phyloP scores from a whole-genome alignment of 2,113 vertebrate species.

The Tachuris rubrigastra region DNA sequence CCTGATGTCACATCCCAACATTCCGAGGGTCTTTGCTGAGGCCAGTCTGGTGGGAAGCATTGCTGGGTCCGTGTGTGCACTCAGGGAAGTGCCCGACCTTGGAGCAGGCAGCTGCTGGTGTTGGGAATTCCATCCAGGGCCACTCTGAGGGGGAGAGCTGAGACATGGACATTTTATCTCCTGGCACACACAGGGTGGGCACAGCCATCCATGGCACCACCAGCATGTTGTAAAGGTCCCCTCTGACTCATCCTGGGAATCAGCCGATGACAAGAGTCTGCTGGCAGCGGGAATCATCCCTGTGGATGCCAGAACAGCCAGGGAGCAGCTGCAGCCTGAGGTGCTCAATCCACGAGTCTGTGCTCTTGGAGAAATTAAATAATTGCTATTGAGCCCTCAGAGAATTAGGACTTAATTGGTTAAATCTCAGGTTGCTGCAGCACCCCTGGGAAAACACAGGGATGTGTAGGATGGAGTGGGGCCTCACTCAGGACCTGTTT shows the following conservation, averaged over 20 bases:
- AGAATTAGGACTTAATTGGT: background rate
- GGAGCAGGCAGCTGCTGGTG: accelerated
- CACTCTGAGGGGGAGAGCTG: background rate
- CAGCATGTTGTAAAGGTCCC: background rate
- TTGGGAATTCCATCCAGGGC: background rate
- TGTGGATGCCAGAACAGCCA: background rate
- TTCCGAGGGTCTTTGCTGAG: background rate
- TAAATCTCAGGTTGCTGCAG: background rate
- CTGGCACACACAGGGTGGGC: background rate
- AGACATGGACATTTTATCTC: background rate
- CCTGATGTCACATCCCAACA: background rate
- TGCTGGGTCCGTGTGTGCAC: accelerated
- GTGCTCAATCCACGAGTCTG: background rate
- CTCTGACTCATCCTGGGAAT: background rate
- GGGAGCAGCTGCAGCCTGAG: background rate
- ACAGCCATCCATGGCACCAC: background rate
- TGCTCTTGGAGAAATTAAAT: background rate
- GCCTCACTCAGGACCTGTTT: background rate
- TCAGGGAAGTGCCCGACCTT: background rate
- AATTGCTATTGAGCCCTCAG: background rate
- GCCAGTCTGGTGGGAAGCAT: background rate
- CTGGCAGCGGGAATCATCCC: background rate
- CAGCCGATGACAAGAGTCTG: background rate
- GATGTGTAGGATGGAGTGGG: background rate
- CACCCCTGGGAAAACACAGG: too few relatives aligned